Percentiles rank a stretch among this genome's conserved stretches.
These are phyloP conservation scores for Xylota sylvarum DNA, from an alignment of 2,888 invertebrate species.

Conservation along the genomic window DNA sequence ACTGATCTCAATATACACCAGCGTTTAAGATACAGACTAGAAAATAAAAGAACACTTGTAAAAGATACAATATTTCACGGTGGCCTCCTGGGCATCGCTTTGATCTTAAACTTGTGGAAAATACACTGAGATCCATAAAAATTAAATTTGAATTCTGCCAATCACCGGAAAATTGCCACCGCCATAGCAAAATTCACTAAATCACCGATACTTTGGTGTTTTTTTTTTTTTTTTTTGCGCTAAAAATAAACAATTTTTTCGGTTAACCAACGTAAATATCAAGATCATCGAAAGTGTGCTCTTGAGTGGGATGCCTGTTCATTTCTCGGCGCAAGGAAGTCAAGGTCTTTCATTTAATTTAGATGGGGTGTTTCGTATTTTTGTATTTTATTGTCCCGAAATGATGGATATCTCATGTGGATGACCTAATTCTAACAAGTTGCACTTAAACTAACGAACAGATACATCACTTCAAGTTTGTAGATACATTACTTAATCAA, in stretches of 20 bases:
- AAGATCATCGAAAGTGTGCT: constrained; percentile 72
- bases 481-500: constrained; percentile 37
- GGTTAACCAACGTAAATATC: constrained; percentile 45
- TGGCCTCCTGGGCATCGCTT: neutral
- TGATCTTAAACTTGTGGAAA: constrained; percentile 48
- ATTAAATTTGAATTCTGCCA: constrained; percentile 18
- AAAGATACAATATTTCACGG: neutral
- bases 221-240: no score
- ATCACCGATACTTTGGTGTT: constrained; percentile 11
- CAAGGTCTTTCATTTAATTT: constrained; percentile 67
- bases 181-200: constrained; percentile 22
- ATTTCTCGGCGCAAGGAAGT: constrained; percentile 58
- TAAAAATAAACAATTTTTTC: constrained; percentile 55
- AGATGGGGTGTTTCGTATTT: constrained; percentile 7
- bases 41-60: neutral
- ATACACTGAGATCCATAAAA: constrained; percentile 7
- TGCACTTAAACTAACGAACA: constrained; percentile 38
- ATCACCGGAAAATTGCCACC: constrained; percentile 46
- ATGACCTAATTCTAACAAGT: constrained; percentile 67
- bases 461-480: constrained; percentile 4
- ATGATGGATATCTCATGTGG: constrained; percentile 20
- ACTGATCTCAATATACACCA: constrained; percentile 3
- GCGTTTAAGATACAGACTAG: neutral
- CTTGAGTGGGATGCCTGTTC: constrained; percentile 37
- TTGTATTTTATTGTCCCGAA: neutral